Conservation (phyloP, 2,113 vertebrate genomes). For the Pteronura brasiliensis region DNA sequence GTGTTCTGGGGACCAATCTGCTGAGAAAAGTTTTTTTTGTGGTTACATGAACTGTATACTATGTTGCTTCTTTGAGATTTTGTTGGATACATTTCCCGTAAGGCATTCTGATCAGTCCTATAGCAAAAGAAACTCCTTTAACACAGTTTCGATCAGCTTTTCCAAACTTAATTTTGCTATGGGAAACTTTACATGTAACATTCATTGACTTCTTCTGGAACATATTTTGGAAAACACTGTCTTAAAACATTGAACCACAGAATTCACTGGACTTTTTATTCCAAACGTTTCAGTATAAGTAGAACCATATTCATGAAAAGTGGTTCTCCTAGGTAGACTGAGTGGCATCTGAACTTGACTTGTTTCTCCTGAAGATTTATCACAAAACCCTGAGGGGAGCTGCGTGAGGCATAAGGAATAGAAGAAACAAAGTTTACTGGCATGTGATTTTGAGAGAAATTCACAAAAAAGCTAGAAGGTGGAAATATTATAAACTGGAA, state of each 20-base stretch:
- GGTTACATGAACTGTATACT: neutral
- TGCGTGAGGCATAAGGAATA: neutral
- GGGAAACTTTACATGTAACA: neutral
- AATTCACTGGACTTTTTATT: neutral
- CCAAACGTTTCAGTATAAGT: neutral
- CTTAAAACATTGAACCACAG: neutral
- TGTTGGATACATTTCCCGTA: neutral
- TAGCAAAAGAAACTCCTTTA: neutral
- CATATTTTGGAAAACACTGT: neutral
- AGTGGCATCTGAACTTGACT: neutral
- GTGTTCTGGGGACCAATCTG: neutral
- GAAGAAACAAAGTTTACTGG: neutral
- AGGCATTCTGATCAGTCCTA: neutral
- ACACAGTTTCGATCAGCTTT: neutral
- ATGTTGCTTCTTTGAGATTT: neutral
- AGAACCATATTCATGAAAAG: neutral
- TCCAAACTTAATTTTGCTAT: neutral
- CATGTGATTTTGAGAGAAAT: neutral
- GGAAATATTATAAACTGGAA: neutral
- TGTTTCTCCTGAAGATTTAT: neutral
- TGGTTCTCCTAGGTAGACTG: neutral
- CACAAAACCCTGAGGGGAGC: neutral
- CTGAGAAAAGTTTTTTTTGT: neutral
- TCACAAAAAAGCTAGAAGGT: neutral
- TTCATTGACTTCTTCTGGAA: neutral